Evolutionary conservation across 1,140 invertebrate species (phyloP).

Genomic region (Drosophila ficusphila): DNA sequence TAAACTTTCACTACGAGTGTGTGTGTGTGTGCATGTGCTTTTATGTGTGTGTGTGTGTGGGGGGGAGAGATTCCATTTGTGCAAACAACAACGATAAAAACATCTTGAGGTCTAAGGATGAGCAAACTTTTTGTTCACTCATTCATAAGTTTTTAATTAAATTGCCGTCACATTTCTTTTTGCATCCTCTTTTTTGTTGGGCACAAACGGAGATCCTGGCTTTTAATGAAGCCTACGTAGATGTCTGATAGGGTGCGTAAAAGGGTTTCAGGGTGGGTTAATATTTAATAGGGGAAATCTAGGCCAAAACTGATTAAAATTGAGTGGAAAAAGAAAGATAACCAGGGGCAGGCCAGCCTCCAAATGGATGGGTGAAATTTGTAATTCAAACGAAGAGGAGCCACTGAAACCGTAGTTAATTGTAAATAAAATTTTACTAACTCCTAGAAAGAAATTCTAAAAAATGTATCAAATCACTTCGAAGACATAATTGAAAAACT

Average conservation of each 20-base stretch:
- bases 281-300: slow-evolving; percentile 19
- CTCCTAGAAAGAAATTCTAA: too few species aligned
- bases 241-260: slow-evolving; percentile 19
- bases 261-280: slow-evolving; percentile 2
- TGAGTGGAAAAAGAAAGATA: background rate
- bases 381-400: too few species aligned
- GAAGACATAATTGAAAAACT: background rate
- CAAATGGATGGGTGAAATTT: too few species aligned
- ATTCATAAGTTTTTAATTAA: slow-evolving; percentile 83
- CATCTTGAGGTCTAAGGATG: slow-evolving; percentile 79
- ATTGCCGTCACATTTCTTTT: slow-evolving; percentile 77
- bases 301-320: background rate
- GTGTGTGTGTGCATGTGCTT: background rate
- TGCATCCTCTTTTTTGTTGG: slow-evolving; percentile 4
- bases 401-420: too few species aligned
- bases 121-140: slow-evolving; percentile 80
- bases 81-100: slow-evolving; percentile 80
- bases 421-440: background rate
- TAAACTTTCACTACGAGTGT: slow-evolving; percentile 41
- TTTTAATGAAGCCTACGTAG: slow-evolving; percentile 56
- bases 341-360: too few species aligned
- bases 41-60: background rate
- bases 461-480: too few species aligned
- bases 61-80: slow-evolving; percentile 60
- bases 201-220: slow-evolving; percentile 40